Evolutionary conservation across 2,888 invertebrate species (phyloP).

Genomic region (Automeris io): DNA sequence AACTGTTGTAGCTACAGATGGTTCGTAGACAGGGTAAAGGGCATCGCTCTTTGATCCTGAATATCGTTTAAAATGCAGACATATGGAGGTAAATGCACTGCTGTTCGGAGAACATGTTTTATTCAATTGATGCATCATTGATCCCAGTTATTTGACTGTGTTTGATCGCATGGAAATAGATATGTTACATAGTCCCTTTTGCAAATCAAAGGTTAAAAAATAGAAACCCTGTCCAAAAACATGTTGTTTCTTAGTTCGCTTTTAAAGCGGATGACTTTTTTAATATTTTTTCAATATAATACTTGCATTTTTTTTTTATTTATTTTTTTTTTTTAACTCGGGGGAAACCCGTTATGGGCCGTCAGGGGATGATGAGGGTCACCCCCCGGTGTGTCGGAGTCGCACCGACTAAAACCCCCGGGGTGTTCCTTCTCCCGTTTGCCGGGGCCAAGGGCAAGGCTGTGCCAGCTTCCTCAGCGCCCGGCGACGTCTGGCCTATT

Average conservation of each 20-base stretch:
- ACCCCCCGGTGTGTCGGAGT: no score
- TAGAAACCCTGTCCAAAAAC: background rate
- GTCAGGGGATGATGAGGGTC: no score
- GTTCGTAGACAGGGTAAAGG: slow-evolving; percentile 37
- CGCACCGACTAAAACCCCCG: no score
- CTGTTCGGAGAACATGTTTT: slow-evolving; percentile 37
- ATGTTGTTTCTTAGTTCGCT: background rate
- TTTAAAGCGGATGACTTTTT: background rate
- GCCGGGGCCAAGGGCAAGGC: no score
- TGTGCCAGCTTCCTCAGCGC: no score
- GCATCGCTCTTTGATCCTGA: slow-evolving; percentile 35
- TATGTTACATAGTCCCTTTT: slow-evolving; percentile 21
- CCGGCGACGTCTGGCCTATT: no score
- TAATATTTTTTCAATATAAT: no score
- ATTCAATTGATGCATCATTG: slow-evolving; percentile 58
- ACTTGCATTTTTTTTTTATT: no score
- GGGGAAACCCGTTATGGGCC: no score
- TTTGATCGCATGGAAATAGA: background rate
- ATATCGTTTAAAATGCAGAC: slow-evolving; percentile 46
- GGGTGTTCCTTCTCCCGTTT: no score
- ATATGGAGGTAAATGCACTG: slow-evolving; percentile 54
- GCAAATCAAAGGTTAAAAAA: slow-evolving; percentile 15
- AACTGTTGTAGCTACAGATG: background rate
- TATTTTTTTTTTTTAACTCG: no score
- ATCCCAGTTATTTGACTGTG: slow-evolving; percentile 20